Conservation (phyloP, 1,140 invertebrate genomes). For the Maniola jurtina region DNA sequence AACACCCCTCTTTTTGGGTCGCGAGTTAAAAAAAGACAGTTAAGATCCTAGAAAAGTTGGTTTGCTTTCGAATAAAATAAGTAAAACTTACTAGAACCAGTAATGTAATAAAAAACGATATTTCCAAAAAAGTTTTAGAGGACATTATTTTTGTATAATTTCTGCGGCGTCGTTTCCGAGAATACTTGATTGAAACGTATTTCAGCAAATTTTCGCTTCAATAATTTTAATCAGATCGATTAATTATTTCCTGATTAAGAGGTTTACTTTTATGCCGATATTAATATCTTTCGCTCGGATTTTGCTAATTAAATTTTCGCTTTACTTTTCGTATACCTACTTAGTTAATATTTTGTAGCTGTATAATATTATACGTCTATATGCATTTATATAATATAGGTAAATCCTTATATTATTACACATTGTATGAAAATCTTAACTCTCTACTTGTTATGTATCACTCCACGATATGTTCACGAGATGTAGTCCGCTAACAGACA, state of each 20-base stretch:
- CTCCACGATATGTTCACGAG: too few relatives aligned
- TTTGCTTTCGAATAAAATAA: not conserved
- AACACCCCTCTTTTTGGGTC: too few relatives aligned
- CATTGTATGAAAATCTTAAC: too few relatives aligned
- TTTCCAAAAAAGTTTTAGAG: conserved; percentile 1
- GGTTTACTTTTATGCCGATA: conserved; percentile 13
- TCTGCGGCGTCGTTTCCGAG: conserved; percentile 4
- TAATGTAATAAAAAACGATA: conserved; percentile 1
- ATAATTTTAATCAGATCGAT: conserved; percentile 31
- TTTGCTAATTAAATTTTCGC: not conserved
- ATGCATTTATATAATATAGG: too few relatives aligned
- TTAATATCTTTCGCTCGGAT: conserved; percentile 4
- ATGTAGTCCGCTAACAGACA: too few relatives aligned
- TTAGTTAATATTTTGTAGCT: not conserved
- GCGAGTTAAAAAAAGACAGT: too few relatives aligned
- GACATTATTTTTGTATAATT: conserved; percentile 15
- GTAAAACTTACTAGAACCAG: conserved; percentile 18
- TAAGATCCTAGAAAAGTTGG: too few relatives aligned
- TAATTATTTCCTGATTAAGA: conserved; percentile 18
- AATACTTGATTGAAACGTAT: not conserved
- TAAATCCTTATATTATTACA: too few relatives aligned
- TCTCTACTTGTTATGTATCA: too few relatives aligned
- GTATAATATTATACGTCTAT: too few relatives aligned
- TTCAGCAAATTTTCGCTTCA: conserved; percentile 22
- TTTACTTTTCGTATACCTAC: not conserved